Evolutionary conservation across 2,113 vertebrate species (phyloP).

Genomic region (Silurus meridionalis): DNA sequence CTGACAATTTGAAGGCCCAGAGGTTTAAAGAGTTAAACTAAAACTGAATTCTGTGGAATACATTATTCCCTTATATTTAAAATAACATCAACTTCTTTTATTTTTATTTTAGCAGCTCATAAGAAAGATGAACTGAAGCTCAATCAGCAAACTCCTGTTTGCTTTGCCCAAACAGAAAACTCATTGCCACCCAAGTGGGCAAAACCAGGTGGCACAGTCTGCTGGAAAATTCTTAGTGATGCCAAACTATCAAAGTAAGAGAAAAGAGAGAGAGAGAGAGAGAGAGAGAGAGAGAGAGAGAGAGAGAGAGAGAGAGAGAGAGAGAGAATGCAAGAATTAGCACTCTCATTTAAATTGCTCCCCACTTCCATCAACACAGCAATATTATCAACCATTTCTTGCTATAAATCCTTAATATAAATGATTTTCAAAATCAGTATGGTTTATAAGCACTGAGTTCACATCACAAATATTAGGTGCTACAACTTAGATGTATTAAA

Average conservation of each 20-base stretch:
- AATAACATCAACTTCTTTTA: background rate
- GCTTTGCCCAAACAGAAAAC: background rate
- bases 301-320: background rate
- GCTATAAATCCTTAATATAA: background rate
- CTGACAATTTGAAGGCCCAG: background rate
- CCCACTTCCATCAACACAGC: background rate
- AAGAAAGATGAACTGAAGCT: background rate
- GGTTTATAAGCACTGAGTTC: background rate
- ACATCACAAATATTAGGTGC: background rate
- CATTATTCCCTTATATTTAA: background rate
- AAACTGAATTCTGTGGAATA: background rate
- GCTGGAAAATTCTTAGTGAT: conserved; percentile 32
- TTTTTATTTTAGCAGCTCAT: background rate
- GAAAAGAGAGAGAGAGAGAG: conserved; percentile 4
- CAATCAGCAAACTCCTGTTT: background rate
- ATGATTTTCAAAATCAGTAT: background rate
- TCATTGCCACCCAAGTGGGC: conserved; percentile 46
- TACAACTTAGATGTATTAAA: background rate
- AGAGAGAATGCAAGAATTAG: conserved; percentile 24
- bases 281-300: conserved; percentile 4
- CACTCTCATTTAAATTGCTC: conserved; percentile 46
- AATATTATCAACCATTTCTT: conserved; percentile 32
- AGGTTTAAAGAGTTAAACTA: background rate
- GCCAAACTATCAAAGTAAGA: conserved; percentile 11
- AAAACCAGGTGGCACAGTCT: conserved; percentile 18